phyloP scores from a whole-genome alignment of 2,797 vertebrate genomes.

The Pseudochirops corinnae region DNA sequence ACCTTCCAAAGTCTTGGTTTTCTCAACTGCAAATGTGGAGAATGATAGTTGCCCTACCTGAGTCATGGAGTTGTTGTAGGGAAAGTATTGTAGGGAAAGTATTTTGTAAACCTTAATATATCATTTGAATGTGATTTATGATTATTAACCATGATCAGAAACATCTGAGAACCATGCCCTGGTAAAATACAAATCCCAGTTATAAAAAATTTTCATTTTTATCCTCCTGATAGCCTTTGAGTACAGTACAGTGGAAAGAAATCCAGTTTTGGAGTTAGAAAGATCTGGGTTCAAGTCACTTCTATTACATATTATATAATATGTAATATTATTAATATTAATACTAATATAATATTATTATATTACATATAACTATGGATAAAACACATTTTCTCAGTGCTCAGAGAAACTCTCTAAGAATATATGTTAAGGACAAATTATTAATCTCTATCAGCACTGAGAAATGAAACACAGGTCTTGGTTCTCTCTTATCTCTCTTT shows the following conservation, averaged over 20 bases:
- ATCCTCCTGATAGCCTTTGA: slow-evolving; percentile 2
- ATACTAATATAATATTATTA: no score
- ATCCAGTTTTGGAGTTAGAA: background rate
- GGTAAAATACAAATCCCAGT: background rate
- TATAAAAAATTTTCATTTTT: background rate
- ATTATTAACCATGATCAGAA: background rate
- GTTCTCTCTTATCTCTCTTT: background rate
- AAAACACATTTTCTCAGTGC: background rate
- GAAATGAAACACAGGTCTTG: background rate
- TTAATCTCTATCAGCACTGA: background rate
- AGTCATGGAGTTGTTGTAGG: background rate
- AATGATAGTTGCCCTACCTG: background rate
- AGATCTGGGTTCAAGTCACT: background rate
- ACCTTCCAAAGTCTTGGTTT: background rate
- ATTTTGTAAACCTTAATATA: background rate
- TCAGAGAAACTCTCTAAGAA: background rate
- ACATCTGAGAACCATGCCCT: background rate
- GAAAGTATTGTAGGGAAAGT: background rate
- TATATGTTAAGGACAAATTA: background rate
- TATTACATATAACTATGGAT: no score
- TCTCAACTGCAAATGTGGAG: background rate
- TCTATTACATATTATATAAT: background rate
- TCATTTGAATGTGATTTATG: background rate
- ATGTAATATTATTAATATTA: no score
- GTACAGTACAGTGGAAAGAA: background rate